These are phyloP conservation scores for Psephotus haematonotus DNA, from an alignment of 2,113 vertebrate species.

Conservation along the genomic window DNA sequence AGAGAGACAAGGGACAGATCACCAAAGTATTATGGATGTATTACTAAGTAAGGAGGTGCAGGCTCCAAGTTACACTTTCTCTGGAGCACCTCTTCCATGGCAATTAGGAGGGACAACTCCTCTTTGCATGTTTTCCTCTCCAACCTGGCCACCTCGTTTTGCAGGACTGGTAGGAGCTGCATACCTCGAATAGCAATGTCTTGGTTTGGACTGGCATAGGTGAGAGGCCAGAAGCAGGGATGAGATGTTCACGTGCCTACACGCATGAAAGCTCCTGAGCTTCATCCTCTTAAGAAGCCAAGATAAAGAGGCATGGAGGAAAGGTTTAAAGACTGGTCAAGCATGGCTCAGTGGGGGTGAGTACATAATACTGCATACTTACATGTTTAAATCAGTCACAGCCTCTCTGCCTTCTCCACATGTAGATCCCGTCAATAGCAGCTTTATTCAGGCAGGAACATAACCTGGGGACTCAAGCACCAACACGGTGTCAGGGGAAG, in stretches of 20 bases:
- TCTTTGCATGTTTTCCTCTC: neutral
- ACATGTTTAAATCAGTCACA: conserved; percentile 33
- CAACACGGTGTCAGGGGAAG: conserved; percentile 74
- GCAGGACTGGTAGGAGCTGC: neutral
- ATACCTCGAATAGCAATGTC: neutral
- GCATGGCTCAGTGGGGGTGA: neutral
- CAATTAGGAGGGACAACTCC: neutral
- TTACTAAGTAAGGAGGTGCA: neutral
- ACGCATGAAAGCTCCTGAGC: neutral
- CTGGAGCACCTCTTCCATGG: neutral
- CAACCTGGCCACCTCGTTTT: neutral
- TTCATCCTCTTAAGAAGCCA: neutral
- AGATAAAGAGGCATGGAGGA: neutral
- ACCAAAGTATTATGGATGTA: fast-evolving
- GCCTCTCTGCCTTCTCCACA: neutral
- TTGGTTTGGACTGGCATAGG: neutral
- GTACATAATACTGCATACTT: neutral
- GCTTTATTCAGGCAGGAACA: conserved; percentile 71
- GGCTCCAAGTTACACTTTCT: neutral
- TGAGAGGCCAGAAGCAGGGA: neutral
- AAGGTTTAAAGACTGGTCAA: neutral
- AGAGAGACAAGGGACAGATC: neutral
- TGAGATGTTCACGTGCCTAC: neutral
- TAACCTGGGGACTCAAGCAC: conserved; percentile 65
- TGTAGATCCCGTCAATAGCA: conserved; percentile 66